Evolutionary conservation across 2,797 vertebrate genomes (phyloP), one percentile per base, ranked within the genome.

Genomic region (Mus spretus): DNA sequence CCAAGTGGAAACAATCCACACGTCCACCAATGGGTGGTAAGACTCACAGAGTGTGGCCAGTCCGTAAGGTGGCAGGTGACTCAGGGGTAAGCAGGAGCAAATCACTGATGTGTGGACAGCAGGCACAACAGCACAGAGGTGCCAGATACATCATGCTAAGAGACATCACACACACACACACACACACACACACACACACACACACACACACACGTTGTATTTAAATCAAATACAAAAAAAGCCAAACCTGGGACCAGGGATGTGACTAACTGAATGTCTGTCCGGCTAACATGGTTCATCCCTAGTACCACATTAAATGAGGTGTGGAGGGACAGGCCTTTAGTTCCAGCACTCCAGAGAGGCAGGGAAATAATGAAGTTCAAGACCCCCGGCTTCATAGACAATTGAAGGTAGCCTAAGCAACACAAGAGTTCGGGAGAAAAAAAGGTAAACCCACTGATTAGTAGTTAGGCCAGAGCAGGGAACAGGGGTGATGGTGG

Each of bases 51-150:
- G 37, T 0, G 0, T 11, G 53, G 17, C 17, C 3, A 14, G 31
- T 67, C 6, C 24, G 0, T n/a, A 3, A 9, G 0, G 0, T 2
- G 17, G 75, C 70, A 31, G 50, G 37, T 15, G 22, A 63, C 20
- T 85, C 24, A 44, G 44, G 5, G 0, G 7, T 26, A 2, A 85
- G 82, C 61, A 75, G 50, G 37, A 83, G n/a, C 14, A 24, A 74
- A 63, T 47, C 4, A 8, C 2, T 6, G 31, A 8, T 15, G n/a
- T 40, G 10, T 3, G 6, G 11, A 22, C 40, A 34, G 13, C 83
- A 14, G 6, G 0, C 0, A 22, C 22, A 1, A 0, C 22, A 31
- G 0, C 0, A 0, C 26, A 37, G 57, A 11, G 75, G 22, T 15
- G 5, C 75, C 34, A 1, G 20, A 55, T 40, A 19, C n/a, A 5